Evolutionary conservation across 2,888 invertebrate species (phyloP), one percentile per base, ranked within the genome.

Genomic region (Zhuqinia jingwanae): DNA sequence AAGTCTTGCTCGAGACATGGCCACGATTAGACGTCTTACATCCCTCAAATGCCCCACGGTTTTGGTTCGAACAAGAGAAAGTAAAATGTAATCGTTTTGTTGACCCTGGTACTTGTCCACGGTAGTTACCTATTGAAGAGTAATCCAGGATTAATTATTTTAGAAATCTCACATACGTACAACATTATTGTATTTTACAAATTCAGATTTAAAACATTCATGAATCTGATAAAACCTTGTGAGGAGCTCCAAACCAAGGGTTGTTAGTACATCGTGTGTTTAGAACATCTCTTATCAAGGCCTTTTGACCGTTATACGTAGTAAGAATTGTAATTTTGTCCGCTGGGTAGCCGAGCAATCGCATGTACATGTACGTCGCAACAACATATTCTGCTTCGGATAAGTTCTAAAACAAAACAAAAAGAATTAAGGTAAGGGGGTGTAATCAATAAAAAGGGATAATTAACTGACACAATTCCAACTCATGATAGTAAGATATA

Each of bases 61-160:
- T 92, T 96, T 96, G 0, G 99, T 99, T 88, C 99, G 95, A 25
- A 99, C 99, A 68, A 99, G 93, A 0, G 99, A 99, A 73, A 99
- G 94, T 17, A 99, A 94, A 87, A 99, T 98, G 92, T 97, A 98
- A 93, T 99, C 99, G 93, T 99, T 99, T 93, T 99, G 99, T 92
- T 99, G 99, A 84, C 99, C 99, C 92, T 99, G 99, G 93, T 98
- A 99, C 92, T 99, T 99, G 93, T 99, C 99, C 20, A 99, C 99
- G 0, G 99, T 99, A 0, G 97, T 96, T 30, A 97, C 95, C 95
- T 95, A 36, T 6, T 6, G 36, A 58, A 22, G 60, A 77, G 83
- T 17, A 60, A 60, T 30, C n/a, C n/a, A n/a, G n/a, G n/a, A 58
- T 75, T 53, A 58, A 13, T 11, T 50, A 50, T n/a, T n/a, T n/a